Percentiles rank a stretch among this genome's conserved stretches.
These are phyloP conservation scores for Emydoidea blandingii DNA, from an alignment of 2,797 vertebrate genomes.

Conservation along the genomic window DNA sequence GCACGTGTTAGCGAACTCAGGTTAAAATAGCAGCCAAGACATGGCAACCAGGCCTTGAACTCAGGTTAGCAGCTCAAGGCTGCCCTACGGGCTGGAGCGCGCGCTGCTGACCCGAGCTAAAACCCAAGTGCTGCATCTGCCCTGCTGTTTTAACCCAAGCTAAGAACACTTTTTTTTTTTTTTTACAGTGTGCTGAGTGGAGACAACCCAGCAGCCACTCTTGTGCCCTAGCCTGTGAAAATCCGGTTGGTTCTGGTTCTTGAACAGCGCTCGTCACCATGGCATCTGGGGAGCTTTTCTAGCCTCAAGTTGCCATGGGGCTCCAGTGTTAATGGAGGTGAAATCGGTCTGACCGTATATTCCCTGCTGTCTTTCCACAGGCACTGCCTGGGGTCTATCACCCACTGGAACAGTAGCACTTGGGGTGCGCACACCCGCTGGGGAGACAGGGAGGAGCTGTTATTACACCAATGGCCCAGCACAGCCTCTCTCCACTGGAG, in stretches of 20 bases:
- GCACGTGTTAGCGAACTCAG: neutral
- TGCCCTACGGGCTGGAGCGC: neutral
- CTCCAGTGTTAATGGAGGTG: neutral
- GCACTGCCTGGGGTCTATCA: neutral
- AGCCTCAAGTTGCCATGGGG: accelerated
- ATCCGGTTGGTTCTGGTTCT: neutral
- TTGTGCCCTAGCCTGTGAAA: neutral
- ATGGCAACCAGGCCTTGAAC: neutral
- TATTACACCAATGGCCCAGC: neutral
- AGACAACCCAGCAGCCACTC: neutral
- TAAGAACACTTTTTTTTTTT: neutral
- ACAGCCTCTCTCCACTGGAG: neutral
- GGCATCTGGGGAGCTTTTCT: neutral
- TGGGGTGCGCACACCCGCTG: neutral
- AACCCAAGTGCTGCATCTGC: neutral
- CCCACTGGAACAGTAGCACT: neutral
- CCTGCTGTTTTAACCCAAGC: neutral
- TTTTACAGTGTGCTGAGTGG: neutral
- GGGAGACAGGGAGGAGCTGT: neutral
- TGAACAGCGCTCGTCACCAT: neutral
- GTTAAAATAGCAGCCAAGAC: neutral
- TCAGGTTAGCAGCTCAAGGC: neutral
- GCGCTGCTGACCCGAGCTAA: neutral
- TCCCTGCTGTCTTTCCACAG: too few species aligned
- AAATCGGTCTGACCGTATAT: neutral